A percentile compares a stretch with the other conserved stretches of the same genome.
phyloP scores from a whole-genome alignment of 2,797 vertebrate species.

The Apogon hyalosoma region DNA sequence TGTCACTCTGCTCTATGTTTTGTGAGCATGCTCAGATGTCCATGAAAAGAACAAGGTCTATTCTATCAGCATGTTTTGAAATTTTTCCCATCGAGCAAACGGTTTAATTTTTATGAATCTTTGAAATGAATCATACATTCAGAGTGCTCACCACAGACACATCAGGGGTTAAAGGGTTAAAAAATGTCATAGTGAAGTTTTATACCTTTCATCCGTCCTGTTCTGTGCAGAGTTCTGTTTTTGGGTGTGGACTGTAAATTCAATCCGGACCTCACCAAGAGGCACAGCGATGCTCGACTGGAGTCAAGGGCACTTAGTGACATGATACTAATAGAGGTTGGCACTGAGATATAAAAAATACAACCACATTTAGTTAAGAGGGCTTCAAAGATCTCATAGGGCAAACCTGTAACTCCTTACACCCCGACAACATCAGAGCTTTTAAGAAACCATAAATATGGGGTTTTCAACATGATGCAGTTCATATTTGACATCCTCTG shows the following conservation, averaged over 20 bases:
- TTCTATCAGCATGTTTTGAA: too few species aligned
- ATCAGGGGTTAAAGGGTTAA: not conserved
- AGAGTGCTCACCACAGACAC: too few species aligned
- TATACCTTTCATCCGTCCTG: constrained; percentile 39
- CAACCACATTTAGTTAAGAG: constrained; percentile 73
- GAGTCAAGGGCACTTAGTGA: constrained; percentile 70
- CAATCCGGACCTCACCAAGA: constrained; percentile 44
- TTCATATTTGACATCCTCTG: constrained; percentile 18
- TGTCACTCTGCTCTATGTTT: too few species aligned
- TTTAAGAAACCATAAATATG: constrained; percentile 55
- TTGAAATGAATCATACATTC: too few species aligned
- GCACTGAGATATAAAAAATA: constrained; percentile 69
- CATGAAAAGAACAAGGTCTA: too few species aligned
- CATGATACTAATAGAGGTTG: constrained; percentile 72
- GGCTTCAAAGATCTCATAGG: constrained; percentile 66
- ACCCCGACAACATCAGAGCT: constrained; percentile 30
- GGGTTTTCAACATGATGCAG: constrained; percentile 22
- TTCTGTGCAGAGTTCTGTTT: constrained; percentile 29
- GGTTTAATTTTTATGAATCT: too few species aligned
- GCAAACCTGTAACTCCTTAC: constrained; percentile 60
- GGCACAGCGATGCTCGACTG: constrained; percentile 43
- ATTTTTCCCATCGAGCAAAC: too few species aligned
- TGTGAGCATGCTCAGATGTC: not conserved
- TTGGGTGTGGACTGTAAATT: constrained; percentile 47
- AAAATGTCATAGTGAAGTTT: constrained; percentile 31